Percentiles rank a stretch among this genome's conserved stretches.
These are phyloP conservation scores for Anarrhichthys ocellatus DNA, from an alignment of 2,113 vertebrate species.

Conservation along the genomic window DNA sequence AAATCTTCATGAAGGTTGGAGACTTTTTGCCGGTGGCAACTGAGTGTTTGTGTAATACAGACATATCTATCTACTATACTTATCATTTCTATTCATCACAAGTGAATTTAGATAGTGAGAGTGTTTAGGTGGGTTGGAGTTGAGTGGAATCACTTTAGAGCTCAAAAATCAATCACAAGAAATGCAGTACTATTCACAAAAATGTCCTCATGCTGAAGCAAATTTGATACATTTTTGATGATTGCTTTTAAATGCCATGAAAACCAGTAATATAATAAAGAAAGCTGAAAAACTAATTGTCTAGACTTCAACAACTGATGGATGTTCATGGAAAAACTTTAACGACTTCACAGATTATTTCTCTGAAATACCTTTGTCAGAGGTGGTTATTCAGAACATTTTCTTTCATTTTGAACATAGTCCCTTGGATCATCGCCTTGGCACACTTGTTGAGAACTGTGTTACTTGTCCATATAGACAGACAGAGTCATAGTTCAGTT, in stretches of 20 bases:
- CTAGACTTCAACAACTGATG: not conserved
- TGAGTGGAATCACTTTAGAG: not conserved
- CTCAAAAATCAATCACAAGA: not conserved
- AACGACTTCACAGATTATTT: not conserved
- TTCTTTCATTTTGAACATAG: not conserved
- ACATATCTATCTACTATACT: not conserved
- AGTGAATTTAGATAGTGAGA: not conserved
- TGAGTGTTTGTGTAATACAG: no score
- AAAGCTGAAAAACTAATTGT: not conserved
- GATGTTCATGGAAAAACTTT: not conserved
- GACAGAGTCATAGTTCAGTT: constrained; percentile 48
- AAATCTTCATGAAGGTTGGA: not conserved
- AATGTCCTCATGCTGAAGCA: not conserved
- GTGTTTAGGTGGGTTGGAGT: not conserved
- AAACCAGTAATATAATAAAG: not conserved
- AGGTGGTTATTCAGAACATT: not conserved
- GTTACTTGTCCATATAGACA: constrained; percentile 27
- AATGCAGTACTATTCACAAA: not conserved
- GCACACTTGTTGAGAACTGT: not conserved
- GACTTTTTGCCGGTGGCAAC: not conserved
- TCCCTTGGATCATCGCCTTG: not conserved
- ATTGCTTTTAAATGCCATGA: constrained; percentile 4
- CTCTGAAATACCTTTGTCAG: not conserved
- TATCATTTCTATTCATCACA: not conserved
- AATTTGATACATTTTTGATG: not conserved